Base-by-base conservation (phyloP, 53 echinoderm and acorn worm species). In the Hippasteria phrygiana region DNA sequence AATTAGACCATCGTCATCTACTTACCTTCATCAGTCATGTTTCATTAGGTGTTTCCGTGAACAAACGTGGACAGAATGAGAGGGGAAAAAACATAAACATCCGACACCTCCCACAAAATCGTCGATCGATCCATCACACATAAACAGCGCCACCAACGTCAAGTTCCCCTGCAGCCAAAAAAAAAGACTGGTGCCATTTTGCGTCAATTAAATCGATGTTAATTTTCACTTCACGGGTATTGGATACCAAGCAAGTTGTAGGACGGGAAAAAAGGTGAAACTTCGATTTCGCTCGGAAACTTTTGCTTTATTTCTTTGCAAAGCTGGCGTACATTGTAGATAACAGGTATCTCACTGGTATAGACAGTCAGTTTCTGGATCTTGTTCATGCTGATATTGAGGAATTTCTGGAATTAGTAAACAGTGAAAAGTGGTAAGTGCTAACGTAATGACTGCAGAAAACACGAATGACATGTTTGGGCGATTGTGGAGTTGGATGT, bases 281-380 rank as follows among this genome's bases (percentile, higher is more conserved):
- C n/a, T 79, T 62, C 12, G 37, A 59, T 84, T 69, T 67, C 38
- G 17, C 43, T 38, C 32, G 10, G 24, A 28, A 2, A 5, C 59
- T 59, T 4, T 7, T 9, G 17, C 8, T 59, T 18, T 16, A 8
- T 10, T 67, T 14, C 36, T 2, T 67, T 35, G 55, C 38, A 89
- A 96, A 95, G 73, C 94, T 96, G 96, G 96, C 96, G 88, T 93
- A 91, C 74, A 35, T 91, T 69, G 78, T 96, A 11, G 94, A 93
- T 70, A 88, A 94, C 17, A 93, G 95, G 27, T 96, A 96, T 63
- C 80, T 96, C 12, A 71, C 43, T 46, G 77, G 88, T 22, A 75
- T 71, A 69, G 96, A 93, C 48, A 76, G 88, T 85, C 39, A 56
- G 14, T 96, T 96, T 77, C 89, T 89, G 67, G 93, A 93, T 54